Evolutionary conservation across 2,113 vertebrate genomes (phyloP).

Genomic region (Hepsetus odoe): DNA sequence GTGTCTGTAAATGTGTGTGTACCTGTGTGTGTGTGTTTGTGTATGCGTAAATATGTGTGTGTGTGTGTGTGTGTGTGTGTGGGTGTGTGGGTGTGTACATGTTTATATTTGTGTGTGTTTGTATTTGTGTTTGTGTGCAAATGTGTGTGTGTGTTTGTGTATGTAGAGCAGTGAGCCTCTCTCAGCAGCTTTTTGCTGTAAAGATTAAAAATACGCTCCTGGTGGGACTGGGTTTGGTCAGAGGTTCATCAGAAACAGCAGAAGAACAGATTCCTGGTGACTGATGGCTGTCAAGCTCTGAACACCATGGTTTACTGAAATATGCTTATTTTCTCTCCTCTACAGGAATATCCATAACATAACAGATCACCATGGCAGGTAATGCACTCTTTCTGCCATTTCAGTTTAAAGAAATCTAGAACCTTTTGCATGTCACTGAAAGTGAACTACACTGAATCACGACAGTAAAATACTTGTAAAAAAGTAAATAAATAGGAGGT

Average conservation of each 20-base stretch:
- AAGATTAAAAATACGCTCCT: not conserved
- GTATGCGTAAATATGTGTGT: not conserved
- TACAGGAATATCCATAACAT: conserved; percentile 62
- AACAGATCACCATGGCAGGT: conserved; percentile 82
- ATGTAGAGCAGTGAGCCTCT: not conserved
- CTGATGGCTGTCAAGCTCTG: not conserved
- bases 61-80: not conserved
- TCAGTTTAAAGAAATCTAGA: too few relatives aligned
- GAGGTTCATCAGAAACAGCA: not conserved
- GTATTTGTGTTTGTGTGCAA: not conserved
- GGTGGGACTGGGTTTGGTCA: not conserved
- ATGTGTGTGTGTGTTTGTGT: not conserved
- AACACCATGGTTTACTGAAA: not conserved
- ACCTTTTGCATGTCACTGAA: too few relatives aligned
- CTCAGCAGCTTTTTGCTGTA: not conserved
- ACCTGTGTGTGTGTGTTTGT: not conserved
- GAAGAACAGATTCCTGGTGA: not conserved
- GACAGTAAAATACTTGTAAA: too few relatives aligned
- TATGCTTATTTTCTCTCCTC: conserved; percentile 42
- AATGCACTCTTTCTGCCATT: conserved; percentile 34
- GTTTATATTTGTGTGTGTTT: not conserved
- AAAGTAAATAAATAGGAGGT: too few relatives aligned
- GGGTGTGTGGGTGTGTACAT: too few relatives aligned
- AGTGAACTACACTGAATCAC: too few relatives aligned
- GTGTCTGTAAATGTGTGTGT: too few relatives aligned